Conservation (phyloP, 2,797 vertebrate genomes). For the Myotis myotis region DNA sequence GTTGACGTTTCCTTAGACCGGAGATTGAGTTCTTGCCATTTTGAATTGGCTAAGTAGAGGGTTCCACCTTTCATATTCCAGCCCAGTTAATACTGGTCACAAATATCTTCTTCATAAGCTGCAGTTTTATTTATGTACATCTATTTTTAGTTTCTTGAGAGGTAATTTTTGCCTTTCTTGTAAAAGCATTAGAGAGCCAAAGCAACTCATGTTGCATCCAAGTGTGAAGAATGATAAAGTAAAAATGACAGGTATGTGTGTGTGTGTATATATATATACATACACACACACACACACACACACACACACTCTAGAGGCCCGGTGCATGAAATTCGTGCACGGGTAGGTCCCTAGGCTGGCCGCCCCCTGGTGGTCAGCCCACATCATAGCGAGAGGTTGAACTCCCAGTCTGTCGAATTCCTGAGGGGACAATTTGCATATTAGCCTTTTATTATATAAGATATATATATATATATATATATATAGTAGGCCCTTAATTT, state of each 20-base stretch:
- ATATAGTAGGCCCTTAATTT: too few relatives aligned
- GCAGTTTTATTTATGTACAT: constrained; percentile 58
- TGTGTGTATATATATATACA: too few relatives aligned
- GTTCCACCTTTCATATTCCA: constrained; percentile 6
- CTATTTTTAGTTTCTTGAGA: constrained; percentile 57
- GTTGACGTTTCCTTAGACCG: neutral
- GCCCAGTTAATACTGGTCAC: neutral
- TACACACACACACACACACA: too few relatives aligned
- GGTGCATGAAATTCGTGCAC: too few relatives aligned
- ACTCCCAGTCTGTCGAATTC: too few relatives aligned
- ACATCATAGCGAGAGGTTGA: too few relatives aligned
- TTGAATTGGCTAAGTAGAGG: constrained; percentile 18
- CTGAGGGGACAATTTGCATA: too few relatives aligned
- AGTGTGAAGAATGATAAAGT: neutral
- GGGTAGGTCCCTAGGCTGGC: too few relatives aligned
- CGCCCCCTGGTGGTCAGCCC: too few relatives aligned
- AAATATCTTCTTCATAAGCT: constrained; percentile 19
- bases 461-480: too few relatives aligned
- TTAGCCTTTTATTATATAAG: too few relatives aligned
- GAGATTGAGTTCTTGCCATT: neutral
- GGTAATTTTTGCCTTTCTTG: constrained; percentile 53
- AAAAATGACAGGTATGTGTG: neutral
- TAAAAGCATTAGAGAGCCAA: neutral
- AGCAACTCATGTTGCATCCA: neutral
- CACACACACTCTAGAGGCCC: too few relatives aligned